Evolutionary conservation across 2,797 vertebrate species (phyloP).

Genomic region (Tokudaia tokunoshimensis): DNA sequence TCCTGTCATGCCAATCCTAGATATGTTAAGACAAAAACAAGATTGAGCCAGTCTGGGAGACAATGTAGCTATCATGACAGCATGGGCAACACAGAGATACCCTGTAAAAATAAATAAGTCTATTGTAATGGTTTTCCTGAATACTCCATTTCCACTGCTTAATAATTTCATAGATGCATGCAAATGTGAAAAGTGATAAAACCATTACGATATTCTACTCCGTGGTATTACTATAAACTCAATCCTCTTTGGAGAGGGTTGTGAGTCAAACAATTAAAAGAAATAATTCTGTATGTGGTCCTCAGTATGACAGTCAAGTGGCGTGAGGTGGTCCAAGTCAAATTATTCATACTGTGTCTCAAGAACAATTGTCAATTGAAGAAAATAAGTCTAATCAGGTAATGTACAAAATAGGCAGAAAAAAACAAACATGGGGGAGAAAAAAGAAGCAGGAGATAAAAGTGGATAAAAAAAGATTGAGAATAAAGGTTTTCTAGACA

Average conservation of each 20-base stretch:
- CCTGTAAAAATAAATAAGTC: neutral
- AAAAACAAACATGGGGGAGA: neutral
- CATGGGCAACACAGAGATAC: neutral
- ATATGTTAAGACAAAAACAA: neutral
- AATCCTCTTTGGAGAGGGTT: neutral
- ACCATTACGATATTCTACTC: neutral
- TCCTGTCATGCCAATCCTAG: too few species aligned
- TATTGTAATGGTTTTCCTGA: neutral
- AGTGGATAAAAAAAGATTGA: neutral
- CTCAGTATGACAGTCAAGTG: neutral
- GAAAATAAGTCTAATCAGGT: neutral
- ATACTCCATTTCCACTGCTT: neutral
- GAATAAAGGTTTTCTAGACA: neutral
- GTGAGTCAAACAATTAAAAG: neutral
- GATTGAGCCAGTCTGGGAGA: neutral
- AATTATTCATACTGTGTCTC: neutral
- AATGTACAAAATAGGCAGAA: neutral
- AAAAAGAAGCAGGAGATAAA: neutral
- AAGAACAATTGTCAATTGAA: neutral
- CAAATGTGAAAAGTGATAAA: neutral
- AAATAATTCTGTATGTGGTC: fast-evolving
- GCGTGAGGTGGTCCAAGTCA: neutral
- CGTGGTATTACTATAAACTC: neutral
- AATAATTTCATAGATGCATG: neutral
- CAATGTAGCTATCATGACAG: neutral